Evolutionary conservation across 2,113 vertebrate genomes (phyloP).

Genomic region (Thermophis baileyi): DNA sequence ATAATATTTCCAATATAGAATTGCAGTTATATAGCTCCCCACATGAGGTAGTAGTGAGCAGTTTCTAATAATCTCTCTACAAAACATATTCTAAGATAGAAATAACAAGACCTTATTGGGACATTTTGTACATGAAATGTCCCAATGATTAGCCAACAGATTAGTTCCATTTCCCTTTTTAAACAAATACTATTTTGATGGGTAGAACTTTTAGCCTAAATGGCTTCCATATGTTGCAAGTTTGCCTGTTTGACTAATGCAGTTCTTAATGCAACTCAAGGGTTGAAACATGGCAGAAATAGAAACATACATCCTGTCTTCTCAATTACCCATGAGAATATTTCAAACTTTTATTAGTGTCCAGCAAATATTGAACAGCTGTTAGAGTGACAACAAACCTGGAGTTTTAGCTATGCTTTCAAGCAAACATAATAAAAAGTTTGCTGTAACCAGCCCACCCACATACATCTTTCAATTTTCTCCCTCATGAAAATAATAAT

Average conservation of each 20-base stretch:
- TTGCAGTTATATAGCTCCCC: not conserved
- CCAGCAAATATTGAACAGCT: not conserved
- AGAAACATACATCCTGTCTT: slow-evolving; percentile 15
- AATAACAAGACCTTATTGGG: not conserved
- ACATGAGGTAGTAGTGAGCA: not conserved
- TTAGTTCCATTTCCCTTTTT: slow-evolving; percentile 11
- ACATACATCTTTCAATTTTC: not conserved
- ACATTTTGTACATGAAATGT: slow-evolving; percentile 2
- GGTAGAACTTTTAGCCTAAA: slow-evolving; percentile 6
- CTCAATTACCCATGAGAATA: not conserved
- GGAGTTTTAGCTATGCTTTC: not conserved
- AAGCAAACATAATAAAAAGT: not conserved
- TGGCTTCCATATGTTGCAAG: not conserved
- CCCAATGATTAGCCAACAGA: not conserved
- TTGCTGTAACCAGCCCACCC: not conserved
- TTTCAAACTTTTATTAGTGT: not conserved
- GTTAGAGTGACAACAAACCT: not conserved
- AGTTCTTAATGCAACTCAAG: slow-evolving; percentile 1
- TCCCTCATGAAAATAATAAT: not conserved
- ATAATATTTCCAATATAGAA: not conserved
- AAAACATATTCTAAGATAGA: slow-evolving; percentile 1
- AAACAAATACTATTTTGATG: not conserved
- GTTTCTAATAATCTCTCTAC: not conserved
- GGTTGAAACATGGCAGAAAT: not conserved
- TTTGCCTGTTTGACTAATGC: not conserved